Evolutionary conservation across 2,888 invertebrate genomes (phyloP).

Genomic region (Lycophotia porphyrea): DNA sequence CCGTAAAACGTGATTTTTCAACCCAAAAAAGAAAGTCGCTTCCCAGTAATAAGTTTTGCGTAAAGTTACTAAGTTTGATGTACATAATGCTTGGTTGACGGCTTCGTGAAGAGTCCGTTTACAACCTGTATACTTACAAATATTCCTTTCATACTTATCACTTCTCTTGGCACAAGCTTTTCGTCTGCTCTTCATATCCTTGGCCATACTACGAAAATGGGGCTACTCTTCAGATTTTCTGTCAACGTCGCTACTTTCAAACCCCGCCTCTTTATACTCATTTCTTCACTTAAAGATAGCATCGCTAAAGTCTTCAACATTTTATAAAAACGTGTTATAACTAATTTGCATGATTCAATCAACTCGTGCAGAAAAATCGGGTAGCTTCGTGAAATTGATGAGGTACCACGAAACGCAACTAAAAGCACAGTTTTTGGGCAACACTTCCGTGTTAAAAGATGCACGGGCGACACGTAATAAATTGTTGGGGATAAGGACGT

Average conservation of each 20-base stretch:
- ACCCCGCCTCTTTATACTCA: background rate
- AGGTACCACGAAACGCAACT: conserved; percentile 67
- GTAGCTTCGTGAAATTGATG: conserved; percentile 65
- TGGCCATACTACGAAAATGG: background rate
- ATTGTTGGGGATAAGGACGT: conserved; percentile 22
- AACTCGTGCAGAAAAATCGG: conserved; percentile 67
- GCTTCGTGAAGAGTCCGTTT: too few relatives aligned
- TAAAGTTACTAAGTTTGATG: too few relatives aligned
- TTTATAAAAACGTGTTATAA: conserved; percentile 51
- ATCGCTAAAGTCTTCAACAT: conserved; percentile 27
- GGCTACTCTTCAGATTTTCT: background rate
- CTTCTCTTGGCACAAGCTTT: background rate
- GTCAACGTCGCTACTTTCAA: background rate
- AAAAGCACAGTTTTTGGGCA: conserved; percentile 61
- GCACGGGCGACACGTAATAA: conserved; percentile 31
- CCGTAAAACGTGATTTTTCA: too few relatives aligned
- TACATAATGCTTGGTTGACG: too few relatives aligned
- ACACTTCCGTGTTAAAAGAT: conserved; percentile 45
- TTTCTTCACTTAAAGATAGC: conserved; percentile 19
- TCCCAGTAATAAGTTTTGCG: too few relatives aligned
- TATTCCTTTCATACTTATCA: background rate
- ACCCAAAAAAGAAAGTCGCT: too few relatives aligned
- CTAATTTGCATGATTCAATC: conserved; percentile 66
- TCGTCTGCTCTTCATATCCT: background rate
- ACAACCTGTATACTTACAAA: too few relatives aligned